Conservation (phyloP, 1,140 invertebrate species). For the Drosophila fuyamai region DNA sequence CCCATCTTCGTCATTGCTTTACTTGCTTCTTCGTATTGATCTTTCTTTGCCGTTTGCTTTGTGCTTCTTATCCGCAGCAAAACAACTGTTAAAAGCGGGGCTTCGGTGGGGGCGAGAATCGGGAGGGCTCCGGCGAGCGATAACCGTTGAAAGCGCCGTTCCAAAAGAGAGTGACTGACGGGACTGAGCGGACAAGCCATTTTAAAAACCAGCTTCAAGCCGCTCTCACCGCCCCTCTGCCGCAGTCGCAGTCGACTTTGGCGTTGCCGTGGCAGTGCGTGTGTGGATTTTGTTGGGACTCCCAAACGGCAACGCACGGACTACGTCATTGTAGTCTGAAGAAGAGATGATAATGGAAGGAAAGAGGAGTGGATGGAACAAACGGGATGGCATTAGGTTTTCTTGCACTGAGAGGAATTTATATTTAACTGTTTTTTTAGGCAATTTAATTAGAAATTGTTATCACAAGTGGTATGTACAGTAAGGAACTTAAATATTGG, state of each 20-base stretch:
- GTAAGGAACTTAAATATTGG: no score
- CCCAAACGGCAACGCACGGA: conserved; percentile 20
- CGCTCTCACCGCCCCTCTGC: conserved; percentile 11
- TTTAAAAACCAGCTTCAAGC: conserved; percentile 75
- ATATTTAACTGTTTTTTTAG: no score
- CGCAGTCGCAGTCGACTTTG: conserved; percentile 8
- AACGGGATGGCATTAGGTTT: neutral
- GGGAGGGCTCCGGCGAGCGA: conserved; percentile 12
- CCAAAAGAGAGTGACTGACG: conserved; percentile 73
- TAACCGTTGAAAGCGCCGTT: conserved; percentile 65
- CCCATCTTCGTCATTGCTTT: conserved; percentile 52
- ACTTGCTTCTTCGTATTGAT: conserved; percentile 26
- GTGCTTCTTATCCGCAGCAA: conserved; percentile 33
- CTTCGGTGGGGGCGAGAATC: conserved; percentile 8
- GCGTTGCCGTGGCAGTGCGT: conserved; percentile 1
- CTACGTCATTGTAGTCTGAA: conserved; percentile 30
- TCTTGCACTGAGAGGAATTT: conserved; percentile 1
- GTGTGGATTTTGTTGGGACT: conserved; percentile 53
- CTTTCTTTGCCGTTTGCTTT: conserved; percentile 33
- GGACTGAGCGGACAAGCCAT: conserved; percentile 39
- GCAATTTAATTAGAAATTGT: no score
- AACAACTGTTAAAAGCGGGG: conserved; percentile 50
- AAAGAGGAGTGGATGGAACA: neutral
- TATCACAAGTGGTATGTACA: no score
- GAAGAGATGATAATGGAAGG: neutral